Base-by-base conservation (phyloP, 2,113 vertebrate genomes). In the Aix galericulata region DNA sequence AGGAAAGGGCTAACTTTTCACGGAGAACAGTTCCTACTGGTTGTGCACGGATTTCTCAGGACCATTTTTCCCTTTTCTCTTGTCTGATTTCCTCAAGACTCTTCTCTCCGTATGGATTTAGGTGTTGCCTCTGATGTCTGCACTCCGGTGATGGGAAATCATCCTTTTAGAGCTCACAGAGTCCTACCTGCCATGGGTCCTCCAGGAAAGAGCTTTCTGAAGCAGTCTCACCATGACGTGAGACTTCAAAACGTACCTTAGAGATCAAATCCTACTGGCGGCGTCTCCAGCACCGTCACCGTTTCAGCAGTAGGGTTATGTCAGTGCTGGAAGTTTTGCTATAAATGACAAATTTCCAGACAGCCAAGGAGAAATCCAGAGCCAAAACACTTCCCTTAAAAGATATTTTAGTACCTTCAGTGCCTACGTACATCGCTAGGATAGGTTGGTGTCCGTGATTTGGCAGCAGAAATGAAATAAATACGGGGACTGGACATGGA, bases 1-100 rank as follows among this genome's bases (percentile, higher is more conserved):
- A 92, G 87, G 81, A 87, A 92, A 89, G 72, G 78, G 71, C 56
- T 80, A 91, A 77, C 14, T 59, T 91, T 66, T 62, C 58, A 88
- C 66, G 64, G 25, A 56, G 0, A 0, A 92, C 58, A 40, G 53
- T 79, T 85, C 87, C 42, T 77, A 89, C 66, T 72, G 77, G 21
- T 0, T 48, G 29, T 72, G 10, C n/a, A 56, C 60, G 8, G 77
- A 53, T 52, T 15, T 77, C 77, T 55, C 81, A 50, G 62, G 92
- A 72, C 36, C 78, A 77, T 48, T 48, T 48, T 48, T 48, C 46
- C 21, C 2, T 20, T 48, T 48, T 11, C 46, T 48, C 46, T 48
- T 48, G 18, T 20, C 9, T 9, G 46, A 48, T 48, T 48, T 48
- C 10, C 46, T 48, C 46, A 21, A 21, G 9, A 48, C 21, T 48